Conservation (phyloP, 2,113 vertebrate species). For the Felis catus region DNA sequence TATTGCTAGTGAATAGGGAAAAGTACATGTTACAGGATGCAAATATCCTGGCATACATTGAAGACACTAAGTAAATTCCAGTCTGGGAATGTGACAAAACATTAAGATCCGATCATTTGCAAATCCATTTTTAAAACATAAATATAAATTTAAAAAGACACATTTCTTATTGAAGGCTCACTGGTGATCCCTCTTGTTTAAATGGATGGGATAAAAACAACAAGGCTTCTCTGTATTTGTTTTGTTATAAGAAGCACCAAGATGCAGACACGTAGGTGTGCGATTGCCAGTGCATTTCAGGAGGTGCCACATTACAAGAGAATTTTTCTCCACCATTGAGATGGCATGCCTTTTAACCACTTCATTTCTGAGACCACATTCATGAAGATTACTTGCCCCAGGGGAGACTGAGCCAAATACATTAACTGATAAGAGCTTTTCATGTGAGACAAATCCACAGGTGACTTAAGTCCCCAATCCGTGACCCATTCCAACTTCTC, state of each 20-base stretch:
- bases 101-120: background rate
- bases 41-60: background rate
- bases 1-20: background rate
- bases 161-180: background rate
- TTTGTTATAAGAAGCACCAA: background rate
- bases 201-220: background rate
- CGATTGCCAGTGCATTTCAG: background rate
- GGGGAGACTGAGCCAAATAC: background rate
- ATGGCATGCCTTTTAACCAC: background rate
- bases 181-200: background rate
- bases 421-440: background rate
- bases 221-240: background rate
- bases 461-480: background rate
- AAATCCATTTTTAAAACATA: background rate
- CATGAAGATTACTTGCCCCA: background rate
- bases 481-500: background rate
- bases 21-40: background rate
- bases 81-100: background rate
- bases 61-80: background rate
- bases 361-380: background rate
- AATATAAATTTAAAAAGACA: background rate
- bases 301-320: background rate
- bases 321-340: background rate
- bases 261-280: background rate
- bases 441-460: background rate